Base-by-base conservation (phyloP, 2,113 vertebrate genomes). In the Bubo bubo region DNA sequence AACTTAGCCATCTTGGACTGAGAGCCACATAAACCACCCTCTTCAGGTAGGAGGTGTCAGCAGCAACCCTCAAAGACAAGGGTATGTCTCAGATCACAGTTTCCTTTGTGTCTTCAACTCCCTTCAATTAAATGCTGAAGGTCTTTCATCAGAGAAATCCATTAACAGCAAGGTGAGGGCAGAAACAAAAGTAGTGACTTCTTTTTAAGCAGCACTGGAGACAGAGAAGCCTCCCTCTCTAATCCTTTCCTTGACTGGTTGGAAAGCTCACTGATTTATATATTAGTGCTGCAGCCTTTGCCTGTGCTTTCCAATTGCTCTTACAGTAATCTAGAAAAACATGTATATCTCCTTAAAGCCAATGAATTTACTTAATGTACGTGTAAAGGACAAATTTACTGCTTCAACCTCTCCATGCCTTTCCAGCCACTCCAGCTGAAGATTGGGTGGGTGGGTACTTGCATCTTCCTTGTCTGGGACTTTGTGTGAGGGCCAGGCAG, bases 21-120 rank as follows among this genome's bases (percentile, higher is more conserved):
- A 35, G n/a, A 63, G 9, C 45, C 0, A 1, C n/a, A 10, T 27
- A 39, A 59, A 47, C 9, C 14, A 75, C 6, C 16, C 66, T 13
- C 2, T 85, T 66, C 14, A 53, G 39, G 18, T 20, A 43, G 20
- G 17, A n/a, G 1, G 2, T 74, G n/a, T 80, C 53, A 84, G 49
- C 53, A 67, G 58, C 30, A 63, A 7, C n/a, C 14, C 19, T 80
- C 2, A 1, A 39, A 80, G 27, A 19, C 20, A 66, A 71, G 27
- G 32, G 2, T 53, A 2, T 17, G 3, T 86, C 24, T 64, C 47
- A 80, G 43, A 23, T 58, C 52, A 62, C 41, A 27, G 27, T 49
- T 91, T 21, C 12, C 49, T 67, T 84, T 39, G 30, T 49, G 30
- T 63, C 24, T 37, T 37, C 37, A 37, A 8, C 3, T 23, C 7